These are phyloP conservation scores for Mycalesis mineus DNA, from an alignment of 2,888 invertebrate genomes.

Conservation along the genomic window DNA sequence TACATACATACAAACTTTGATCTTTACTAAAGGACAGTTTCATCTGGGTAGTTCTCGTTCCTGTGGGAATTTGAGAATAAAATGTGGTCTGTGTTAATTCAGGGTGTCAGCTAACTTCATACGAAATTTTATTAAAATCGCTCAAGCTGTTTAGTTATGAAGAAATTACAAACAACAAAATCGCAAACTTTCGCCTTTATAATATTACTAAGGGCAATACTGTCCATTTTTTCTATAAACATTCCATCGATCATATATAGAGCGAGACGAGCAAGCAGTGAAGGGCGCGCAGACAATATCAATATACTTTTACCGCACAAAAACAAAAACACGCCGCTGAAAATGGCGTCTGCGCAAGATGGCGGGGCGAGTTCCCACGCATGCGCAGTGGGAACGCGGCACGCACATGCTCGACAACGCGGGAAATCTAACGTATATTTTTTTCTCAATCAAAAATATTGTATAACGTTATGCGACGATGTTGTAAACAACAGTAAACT, in stretches of 20 bases:
- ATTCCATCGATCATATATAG: constrained; percentile 3
- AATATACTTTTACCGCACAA: constrained; percentile 48
- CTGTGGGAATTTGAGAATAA: too few species aligned
- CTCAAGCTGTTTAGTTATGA: too few species aligned
- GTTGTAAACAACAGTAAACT: constrained; percentile 1
- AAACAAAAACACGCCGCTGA: constrained; percentile 40
- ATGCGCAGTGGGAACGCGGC: constrained; percentile 57
- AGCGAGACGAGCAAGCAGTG: constrained; percentile 10
- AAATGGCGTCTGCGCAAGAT: constrained; percentile 54
- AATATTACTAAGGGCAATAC: too few species aligned
- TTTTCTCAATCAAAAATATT: constrained; percentile 34
- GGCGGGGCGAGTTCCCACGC: constrained; percentile 64
- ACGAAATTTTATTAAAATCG: too few species aligned
- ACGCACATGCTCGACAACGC: constrained; percentile 63
- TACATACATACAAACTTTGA: too few species aligned
- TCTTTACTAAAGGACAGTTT: too few species aligned
- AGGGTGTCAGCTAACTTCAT: too few species aligned
- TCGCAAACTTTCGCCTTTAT: too few species aligned
- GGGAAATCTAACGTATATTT: constrained; percentile 51
- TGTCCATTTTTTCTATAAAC: background rate
- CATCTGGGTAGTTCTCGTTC: too few species aligned
- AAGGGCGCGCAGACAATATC: constrained; percentile 31
- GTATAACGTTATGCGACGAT: background rate
- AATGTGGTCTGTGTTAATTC: too few species aligned
- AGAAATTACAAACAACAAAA: too few species aligned